A percentile compares a stretch with the other conserved stretches of the same genome.
phyloP scores from a whole-genome alignment of 2,888 invertebrate species.

The Drosophila fungiperda region DNA sequence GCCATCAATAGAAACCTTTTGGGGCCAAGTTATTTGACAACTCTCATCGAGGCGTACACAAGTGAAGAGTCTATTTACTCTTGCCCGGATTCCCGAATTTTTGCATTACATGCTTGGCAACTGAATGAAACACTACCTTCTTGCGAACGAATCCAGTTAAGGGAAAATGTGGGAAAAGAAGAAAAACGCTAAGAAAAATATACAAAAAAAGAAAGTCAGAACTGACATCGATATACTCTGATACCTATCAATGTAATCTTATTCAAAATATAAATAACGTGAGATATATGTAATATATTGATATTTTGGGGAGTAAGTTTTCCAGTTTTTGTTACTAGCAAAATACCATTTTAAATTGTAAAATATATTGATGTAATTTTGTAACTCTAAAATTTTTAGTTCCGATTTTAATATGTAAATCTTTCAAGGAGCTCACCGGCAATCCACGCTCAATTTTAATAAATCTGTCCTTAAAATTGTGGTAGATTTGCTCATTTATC shows the following conservation, averaged over 20 bases:
- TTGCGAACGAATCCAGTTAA: conserved; percentile 50
- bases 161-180: conserved; percentile 48
- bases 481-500: accelerated
- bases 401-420: background rate
- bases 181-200: background rate
- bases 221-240: background rate
- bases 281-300: background rate
- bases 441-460: background rate
- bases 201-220: background rate
- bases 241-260: background rate
- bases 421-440: background rate
- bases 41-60: conserved; percentile 55
- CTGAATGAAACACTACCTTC: conserved; percentile 26
- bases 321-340: no score
- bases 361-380: no score
- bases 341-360: no score
- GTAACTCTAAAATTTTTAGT: background rate
- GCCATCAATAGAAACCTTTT: conserved; percentile 31
- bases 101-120: background rate
- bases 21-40: conserved; percentile 3
- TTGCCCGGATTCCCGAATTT: conserved; percentile 19
- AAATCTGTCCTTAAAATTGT: no score
- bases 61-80: conserved; percentile 75
- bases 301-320: background rate
- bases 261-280: background rate